Percentiles rank a stretch among this genome's conserved stretches.
phyloP scores from a whole-genome alignment of 2,888 invertebrate genomes.

The Acheta domesticus region DNA sequence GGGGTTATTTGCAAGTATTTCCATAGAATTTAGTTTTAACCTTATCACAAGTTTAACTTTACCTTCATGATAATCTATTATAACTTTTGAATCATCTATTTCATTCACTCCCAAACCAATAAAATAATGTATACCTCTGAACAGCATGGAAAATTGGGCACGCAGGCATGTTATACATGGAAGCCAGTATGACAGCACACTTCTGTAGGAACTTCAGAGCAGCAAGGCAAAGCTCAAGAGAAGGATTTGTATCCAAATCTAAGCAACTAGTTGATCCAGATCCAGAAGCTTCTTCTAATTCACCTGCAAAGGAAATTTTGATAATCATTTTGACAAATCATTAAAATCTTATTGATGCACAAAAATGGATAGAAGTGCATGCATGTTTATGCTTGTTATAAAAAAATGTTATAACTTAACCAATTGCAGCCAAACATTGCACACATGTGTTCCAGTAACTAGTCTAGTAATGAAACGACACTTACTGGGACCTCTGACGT shows the following conservation, averaged over 20 bases:
- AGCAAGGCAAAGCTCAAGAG: conserved; percentile 63
- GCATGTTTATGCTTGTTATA: too few species aligned
- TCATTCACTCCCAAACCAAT: too few species aligned
- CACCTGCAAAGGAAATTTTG: conserved; percentile 33
- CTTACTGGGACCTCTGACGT: conserved; percentile 66
- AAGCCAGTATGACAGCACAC: conserved; percentile 81
- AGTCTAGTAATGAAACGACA: background rate
- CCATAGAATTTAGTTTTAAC: too few species aligned
- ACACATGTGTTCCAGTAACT: too few species aligned
- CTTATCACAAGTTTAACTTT: too few species aligned
- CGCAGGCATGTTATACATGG: conserved; percentile 93
- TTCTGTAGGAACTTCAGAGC: conserved; percentile 81
- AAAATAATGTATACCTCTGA: conserved; percentile 49
- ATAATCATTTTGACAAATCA: background rate
- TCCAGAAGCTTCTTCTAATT: conserved; percentile 32
- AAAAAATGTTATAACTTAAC: too few species aligned
- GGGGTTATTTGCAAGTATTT: too few species aligned
- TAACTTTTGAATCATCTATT: too few species aligned
- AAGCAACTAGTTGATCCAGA: conserved; percentile 5
- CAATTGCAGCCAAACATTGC: too few species aligned
- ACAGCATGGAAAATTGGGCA: conserved; percentile 90
- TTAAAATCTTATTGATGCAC: too few species aligned
- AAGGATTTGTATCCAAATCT: conserved; percentile 28
- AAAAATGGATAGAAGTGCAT: too few species aligned
- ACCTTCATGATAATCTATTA: too few species aligned